Conservation (phyloP, 1,140 invertebrate genomes). For the Magallana gigas region DNA sequence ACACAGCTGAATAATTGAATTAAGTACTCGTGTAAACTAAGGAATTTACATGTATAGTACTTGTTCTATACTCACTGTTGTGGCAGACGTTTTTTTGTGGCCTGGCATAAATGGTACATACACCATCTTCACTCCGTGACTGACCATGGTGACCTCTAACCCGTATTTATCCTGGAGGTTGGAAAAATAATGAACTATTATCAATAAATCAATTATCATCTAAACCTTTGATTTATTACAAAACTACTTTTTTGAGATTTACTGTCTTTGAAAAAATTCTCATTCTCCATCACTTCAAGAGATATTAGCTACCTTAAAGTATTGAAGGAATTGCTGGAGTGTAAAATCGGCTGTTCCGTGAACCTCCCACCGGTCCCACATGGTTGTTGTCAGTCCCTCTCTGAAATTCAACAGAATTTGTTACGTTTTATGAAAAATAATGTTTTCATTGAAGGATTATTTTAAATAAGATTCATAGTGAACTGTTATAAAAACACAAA, state of each 20-base stretch:
- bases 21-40: no score
- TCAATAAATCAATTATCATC: no score
- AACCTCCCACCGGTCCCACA: conserved; percentile 79
- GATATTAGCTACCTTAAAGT: conserved; percentile 72
- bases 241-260: no score
- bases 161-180: conserved; percentile 70
- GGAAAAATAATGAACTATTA: conserved; percentile 33
- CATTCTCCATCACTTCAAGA: neutral
- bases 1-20: no score
- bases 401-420: conserved; percentile 55
- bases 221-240: no score
- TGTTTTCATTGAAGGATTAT: no score
- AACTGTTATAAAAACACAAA: no score
- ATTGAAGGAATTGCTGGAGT: conserved; percentile 75
- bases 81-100: conserved; percentile 74
- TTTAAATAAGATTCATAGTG: no score
- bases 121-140: conserved; percentile 77
- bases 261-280: no score
- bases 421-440: neutral
- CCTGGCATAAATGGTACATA: conserved; percentile 77
- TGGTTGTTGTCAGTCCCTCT: conserved; percentile 74
- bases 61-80: conserved; percentile 70
- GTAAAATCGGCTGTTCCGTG: conserved; percentile 74
- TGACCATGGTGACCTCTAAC: conserved; percentile 71
- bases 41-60: neutral